phyloP scores from a whole-genome alignment of 2,888 invertebrate genomes.

The Pristionchus mayeri region DNA sequence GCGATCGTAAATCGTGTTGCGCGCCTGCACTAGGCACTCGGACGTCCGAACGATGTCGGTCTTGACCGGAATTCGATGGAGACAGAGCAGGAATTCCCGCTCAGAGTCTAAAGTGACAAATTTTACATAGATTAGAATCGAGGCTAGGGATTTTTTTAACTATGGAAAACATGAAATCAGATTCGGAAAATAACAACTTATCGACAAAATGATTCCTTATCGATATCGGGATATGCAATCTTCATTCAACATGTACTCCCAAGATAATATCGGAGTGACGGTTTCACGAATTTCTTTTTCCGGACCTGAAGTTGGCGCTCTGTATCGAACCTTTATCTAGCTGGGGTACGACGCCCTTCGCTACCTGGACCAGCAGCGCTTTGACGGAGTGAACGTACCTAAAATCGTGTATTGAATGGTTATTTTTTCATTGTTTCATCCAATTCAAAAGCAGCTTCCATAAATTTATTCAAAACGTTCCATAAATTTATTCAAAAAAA shows the following conservation, averaged over 20 bases:
- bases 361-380: constrained; percentile 20
- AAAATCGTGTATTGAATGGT: not conserved
- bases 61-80: constrained; percentile 9
- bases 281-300: too few relatives aligned
- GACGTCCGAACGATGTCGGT: constrained; percentile 43
- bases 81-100: constrained; percentile 38
- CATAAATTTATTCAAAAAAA: not conserved
- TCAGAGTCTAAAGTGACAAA: constrained; percentile 20
- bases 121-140: not conserved
- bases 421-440: not conserved
- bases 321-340: constrained; percentile 43
- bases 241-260: too few relatives aligned
- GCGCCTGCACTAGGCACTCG: constrained; percentile 22
- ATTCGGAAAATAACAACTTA: too few relatives aligned
- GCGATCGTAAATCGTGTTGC: not conserved
- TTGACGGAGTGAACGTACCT: constrained; percentile 47
- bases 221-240: too few relatives aligned
- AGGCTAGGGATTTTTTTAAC: too few relatives aligned
- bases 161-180: too few relatives aligned
- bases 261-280: too few relatives aligned
- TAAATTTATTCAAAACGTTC: not conserved
- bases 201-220: too few relatives aligned
- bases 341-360: constrained; percentile 9
- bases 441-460: not conserved
- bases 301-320: too few relatives aligned